These are phyloP conservation scores for Phrynocephalus guinanensis DNA, from an alignment of 2,797 vertebrate genomes.

Conservation along the genomic window DNA sequence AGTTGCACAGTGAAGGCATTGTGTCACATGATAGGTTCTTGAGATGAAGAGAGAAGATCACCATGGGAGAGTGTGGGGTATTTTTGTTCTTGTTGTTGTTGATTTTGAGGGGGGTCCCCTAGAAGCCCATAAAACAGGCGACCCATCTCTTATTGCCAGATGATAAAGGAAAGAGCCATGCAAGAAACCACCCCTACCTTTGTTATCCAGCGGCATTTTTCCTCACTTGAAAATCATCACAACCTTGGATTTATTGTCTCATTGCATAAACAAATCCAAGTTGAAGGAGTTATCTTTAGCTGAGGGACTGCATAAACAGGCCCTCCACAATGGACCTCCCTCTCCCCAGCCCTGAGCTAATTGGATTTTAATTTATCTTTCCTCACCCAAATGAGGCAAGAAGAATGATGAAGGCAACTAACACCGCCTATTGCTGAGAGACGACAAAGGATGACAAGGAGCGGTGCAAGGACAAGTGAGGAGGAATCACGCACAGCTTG, in stretches of 20 bases:
- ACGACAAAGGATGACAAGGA: neutral
- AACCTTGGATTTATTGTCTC: constrained; percentile 13
- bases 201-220: neutral
- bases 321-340: neutral
- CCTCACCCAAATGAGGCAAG: neutral
- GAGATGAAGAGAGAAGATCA: neutral
- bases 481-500: neutral
- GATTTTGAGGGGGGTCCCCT: neutral
- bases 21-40: neutral
- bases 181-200: neutral
- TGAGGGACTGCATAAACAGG: constrained; percentile 20
- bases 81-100: neutral
- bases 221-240: neutral
- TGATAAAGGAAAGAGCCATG: neutral
- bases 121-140: neutral
- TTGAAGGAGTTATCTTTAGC: neutral
- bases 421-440: neutral
- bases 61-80: neutral
- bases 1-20: neutral
- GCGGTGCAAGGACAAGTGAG: neutral
- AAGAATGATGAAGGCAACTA: neutral
- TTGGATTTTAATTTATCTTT: neutral
- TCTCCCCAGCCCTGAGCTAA: neutral
- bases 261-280: constrained; percentile 7
- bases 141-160: neutral